phyloP scores from a whole-genome alignment of 2,888 invertebrate genomes.

The Choristoneura rosaceana region DNA sequence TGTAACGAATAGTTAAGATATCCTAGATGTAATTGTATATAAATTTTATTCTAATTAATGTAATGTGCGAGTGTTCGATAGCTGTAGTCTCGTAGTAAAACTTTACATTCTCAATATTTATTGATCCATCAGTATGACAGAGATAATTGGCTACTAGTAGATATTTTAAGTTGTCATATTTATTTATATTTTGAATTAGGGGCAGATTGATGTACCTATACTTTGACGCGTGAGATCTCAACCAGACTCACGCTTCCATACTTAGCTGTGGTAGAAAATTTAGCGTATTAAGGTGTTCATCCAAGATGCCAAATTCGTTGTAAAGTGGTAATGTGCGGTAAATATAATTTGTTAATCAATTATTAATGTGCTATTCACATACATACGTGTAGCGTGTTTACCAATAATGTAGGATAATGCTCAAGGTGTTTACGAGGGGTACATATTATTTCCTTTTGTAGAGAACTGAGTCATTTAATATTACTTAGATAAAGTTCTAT shows the following conservation, averaged over 20 bases:
- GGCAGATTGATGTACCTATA: slow-evolving; percentile 22
- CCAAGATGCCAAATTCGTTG: slow-evolving; percentile 82
- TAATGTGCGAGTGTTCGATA: slow-evolving; percentile 85
- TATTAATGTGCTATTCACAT: slow-evolving; percentile 68
- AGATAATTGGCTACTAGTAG: slow-evolving; percentile 33
- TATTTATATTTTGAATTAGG: slow-evolving; percentile 26
- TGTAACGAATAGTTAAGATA: slow-evolving; percentile 68
- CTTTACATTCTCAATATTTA: slow-evolving; percentile 60
- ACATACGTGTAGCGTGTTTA: slow-evolving; percentile 77
- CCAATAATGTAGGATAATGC: slow-evolving; percentile 79
- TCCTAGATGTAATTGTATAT: slow-evolving; percentile 82
- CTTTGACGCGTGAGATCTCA: background rate
- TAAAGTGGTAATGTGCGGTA: slow-evolving; percentile 67
- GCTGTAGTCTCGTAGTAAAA: slow-evolving; percentile 78
- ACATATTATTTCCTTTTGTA: slow-evolving; percentile 65
- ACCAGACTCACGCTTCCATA: slow-evolving; percentile 4
- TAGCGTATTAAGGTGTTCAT: slow-evolving; percentile 73
- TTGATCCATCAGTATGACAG: slow-evolving; percentile 52
- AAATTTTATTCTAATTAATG: slow-evolving; percentile 81
- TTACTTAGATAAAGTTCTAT: slow-evolving; percentile 59
- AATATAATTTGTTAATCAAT: slow-evolving; percentile 73
- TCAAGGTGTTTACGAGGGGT: slow-evolving; percentile 81
- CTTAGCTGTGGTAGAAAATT: slow-evolving; percentile 36
- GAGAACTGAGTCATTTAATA: slow-evolving; percentile 61
- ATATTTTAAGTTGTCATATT: slow-evolving; percentile 37